A percentile compares a stretch with the other conserved stretches of the same genome.
Evolutionary conservation across 2,888 invertebrate species (phyloP).

Genomic region (Drosophila nr. medialis): DNA sequence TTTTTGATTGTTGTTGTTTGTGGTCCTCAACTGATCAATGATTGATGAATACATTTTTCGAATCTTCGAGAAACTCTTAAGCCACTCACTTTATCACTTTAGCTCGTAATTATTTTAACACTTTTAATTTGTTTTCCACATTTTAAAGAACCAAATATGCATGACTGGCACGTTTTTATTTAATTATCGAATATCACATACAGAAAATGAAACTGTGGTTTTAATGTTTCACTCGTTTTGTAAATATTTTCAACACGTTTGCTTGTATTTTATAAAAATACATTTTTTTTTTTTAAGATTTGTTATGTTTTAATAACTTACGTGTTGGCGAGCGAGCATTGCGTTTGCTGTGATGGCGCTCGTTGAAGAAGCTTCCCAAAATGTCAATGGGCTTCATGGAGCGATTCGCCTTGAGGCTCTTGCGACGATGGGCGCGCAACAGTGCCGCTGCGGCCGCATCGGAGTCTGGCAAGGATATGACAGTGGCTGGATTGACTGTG

Average conservation of each 20-base stretch:
- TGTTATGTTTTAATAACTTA: constrained; percentile 80
- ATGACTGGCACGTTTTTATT: background rate
- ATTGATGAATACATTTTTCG: constrained; percentile 35
- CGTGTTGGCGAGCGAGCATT: constrained; percentile 85
- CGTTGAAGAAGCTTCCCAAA: constrained; percentile 85
- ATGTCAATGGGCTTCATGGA: constrained; percentile 84
- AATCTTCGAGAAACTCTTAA: constrained; percentile 51
- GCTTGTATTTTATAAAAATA: background rate
- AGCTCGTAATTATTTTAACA: constrained; percentile 15
- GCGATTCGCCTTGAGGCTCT: constrained; percentile 84
- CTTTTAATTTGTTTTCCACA: background rate
- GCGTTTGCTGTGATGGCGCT: constrained; percentile 81
- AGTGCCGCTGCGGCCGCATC: constrained; percentile 44
- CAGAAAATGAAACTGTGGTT: no score
- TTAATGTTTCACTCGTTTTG: background rate
- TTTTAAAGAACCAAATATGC: background rate
- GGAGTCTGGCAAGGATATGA: constrained; percentile 39
- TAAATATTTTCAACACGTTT: background rate
- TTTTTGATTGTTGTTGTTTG: background rate
- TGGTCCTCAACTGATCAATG: constrained; percentile 23
- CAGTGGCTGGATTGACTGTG: constrained; percentile 9
- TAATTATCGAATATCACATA: background rate
- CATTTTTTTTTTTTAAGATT: background rate
- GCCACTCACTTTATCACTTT: constrained; percentile 22
- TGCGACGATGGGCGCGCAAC: constrained; percentile 65